Base-by-base conservation (phyloP, 2,888 invertebrate species). In the Metellina segmentata region DNA sequence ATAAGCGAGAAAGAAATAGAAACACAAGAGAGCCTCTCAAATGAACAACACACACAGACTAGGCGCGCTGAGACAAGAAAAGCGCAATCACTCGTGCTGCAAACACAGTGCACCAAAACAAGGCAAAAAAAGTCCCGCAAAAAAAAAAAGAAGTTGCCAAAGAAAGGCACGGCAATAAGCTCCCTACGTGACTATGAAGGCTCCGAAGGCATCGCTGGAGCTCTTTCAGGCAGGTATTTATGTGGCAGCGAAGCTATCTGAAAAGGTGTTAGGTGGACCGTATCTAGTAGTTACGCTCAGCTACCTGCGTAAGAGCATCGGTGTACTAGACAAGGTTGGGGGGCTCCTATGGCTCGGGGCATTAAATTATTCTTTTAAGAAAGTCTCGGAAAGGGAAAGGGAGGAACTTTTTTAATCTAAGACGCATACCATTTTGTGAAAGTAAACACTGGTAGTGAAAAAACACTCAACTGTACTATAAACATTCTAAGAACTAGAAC, bases 181-280 rank as follows among this genome's bases (percentile, higher is more conserved):
- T 72, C 49, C 61, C 83, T 77, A 91, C 91, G 91, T 91, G 91
- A 87, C 87, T 71, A 91, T 82, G 79, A 83, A 77, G 52, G 61
- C 72, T 74, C 20, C 11, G 20, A n/a, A 53, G 77, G 49, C 13
- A 49, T 70, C 51, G 19, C 70, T 69, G n/a, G 85, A 52, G 53
- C 48, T 72, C 20, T 52, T 71, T 13, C 71, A 48, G 77, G 16
- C n/a, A 20, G 75, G 49, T 91, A 86, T 91, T 90, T 91, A 91
- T 82, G 81, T 86, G 20, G 81, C 61, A n/a, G 86, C 49, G 86
- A 82, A 89, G 69, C 69, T 82, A 53, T 72, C 70, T 61, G 77
- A 72, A 85, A 78, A 89, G 79, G 78, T 85, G 89, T 82, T 85
- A 77, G 53, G 78, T 61, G 79, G 53, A 79, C 71, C 72, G 72